Base-by-base conservation (phyloP, 2,797 vertebrate genomes). In the Masticophis lateralis region DNA sequence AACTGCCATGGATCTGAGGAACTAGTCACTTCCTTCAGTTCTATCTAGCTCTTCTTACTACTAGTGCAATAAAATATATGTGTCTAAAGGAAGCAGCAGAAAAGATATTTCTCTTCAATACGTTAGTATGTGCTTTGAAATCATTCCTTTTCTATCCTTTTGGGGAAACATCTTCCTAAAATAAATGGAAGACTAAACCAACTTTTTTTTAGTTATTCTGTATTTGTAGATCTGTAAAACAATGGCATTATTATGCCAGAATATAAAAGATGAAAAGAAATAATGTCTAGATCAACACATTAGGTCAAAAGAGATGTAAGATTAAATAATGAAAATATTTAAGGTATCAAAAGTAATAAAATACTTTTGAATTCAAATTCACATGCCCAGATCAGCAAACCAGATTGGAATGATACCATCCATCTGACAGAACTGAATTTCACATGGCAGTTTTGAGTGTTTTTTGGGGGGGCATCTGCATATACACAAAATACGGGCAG, bases 111-210 rank as follows among this genome's bases (percentile, higher is more conserved):
- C 4, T 79, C 5, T 27, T 92, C 61, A 83, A 3, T 79, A 91
- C 74, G 0, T 69, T 74, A 32, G 14, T 5, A 57, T 43, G 10
- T 86, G n/a, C 47, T 83, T 0, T 20, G 93, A 93, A 92, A 10
- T 88, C 0, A 51, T 51, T 93, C 90, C 28, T 10, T 92, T 91
- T 89, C 8, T 25, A 43, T 1, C 88, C 10, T 0, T 37, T 5
- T n/a, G 14, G 43, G 60, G 43, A 47, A 16, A 1, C 90, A 1
- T 16, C 4, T 0, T 0, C 27, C 61, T 57, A 3, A 51, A 87
- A 83, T 14, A 87, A 94, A 91, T 47, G 7, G 16, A 59, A 95
- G n/a, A 3, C 83, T 63, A 86, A 91, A 7, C 0, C 92, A 93
- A 32, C 89, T 90, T 18, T 2, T 2, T 16, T 43, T 83, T 89